Percentiles rank a stretch among this genome's conserved stretches.
phyloP scores from a whole-genome alignment of 2,113 vertebrate species.

The Petrocephalus microphthalmus region DNA sequence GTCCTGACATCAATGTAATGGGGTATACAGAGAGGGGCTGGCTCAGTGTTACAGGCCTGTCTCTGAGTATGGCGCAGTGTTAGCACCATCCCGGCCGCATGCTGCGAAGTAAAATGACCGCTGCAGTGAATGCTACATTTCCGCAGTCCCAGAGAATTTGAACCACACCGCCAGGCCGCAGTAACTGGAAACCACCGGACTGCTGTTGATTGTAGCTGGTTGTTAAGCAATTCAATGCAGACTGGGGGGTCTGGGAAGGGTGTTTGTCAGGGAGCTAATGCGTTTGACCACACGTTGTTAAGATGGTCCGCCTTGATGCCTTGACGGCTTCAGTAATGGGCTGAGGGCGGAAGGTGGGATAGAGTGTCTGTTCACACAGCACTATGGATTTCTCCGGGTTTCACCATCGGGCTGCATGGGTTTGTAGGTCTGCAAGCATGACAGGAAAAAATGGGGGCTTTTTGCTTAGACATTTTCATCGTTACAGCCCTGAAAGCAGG shows the following conservation, averaged over 20 bases:
- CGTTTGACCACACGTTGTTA: constrained; percentile 32
- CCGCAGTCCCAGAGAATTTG: constrained; percentile 15
- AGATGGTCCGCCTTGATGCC: constrained; percentile 1
- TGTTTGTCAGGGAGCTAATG: constrained; percentile 39
- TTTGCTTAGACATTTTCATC: not conserved
- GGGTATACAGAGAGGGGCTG: not conserved
- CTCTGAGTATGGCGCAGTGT: constrained; percentile 14
- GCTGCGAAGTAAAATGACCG: constrained; percentile 18
- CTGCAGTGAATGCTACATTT: constrained; percentile 18
- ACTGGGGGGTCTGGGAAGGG: not conserved
- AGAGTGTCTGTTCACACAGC: constrained; percentile 1
- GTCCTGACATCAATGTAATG: not conserved
- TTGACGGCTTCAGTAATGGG: not conserved
- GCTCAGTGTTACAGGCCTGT: constrained; percentile 2
- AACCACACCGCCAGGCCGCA: constrained; percentile 5
- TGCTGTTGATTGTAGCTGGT: constrained; percentile 20
- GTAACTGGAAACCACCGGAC: constrained; percentile 22
- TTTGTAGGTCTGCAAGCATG: not conserved
- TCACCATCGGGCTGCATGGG: not conserved
- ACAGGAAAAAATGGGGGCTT: not conserved
- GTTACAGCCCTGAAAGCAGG: not conserved
- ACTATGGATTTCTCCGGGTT: not conserved
- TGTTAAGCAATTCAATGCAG: constrained; percentile 20
- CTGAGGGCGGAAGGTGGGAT: not conserved
- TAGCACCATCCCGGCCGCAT: not conserved